phyloP scores from a whole-genome alignment of 1,140 invertebrate genomes.

The Cotesia chilonis region DNA sequence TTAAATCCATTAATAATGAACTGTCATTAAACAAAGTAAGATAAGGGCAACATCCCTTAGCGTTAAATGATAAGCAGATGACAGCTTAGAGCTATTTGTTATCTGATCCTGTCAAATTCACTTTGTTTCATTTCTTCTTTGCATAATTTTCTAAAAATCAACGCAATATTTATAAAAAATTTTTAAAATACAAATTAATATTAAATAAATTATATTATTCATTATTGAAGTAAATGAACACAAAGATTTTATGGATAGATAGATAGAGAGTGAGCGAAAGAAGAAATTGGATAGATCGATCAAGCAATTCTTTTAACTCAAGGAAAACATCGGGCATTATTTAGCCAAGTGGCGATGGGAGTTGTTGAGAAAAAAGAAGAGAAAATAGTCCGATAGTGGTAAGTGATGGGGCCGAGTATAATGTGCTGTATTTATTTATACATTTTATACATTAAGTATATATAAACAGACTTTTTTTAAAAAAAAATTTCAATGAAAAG shows the following conservation, averaged over 20 bases:
- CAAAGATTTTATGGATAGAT: neutral
- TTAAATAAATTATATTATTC: no score
- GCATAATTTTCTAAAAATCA: no score
- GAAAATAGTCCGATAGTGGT: conserved; percentile 53
- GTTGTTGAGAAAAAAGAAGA: conserved; percentile 12
- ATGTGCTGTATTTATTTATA: conserved; percentile 64
- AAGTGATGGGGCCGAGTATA: conserved; percentile 60
- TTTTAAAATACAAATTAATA: no score
- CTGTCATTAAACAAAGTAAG: conserved; percentile 22
- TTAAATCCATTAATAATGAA: neutral
- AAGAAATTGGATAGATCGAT: neutral
- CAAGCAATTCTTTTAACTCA: conserved; percentile 35
- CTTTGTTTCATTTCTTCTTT: no score
- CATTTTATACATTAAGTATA: conserved; percentile 27
- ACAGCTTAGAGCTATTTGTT: no score
- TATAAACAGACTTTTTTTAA: neutral
- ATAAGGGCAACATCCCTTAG: neutral
- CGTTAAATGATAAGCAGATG: neutral
- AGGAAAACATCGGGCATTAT: conserved; percentile 51
- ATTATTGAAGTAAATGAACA: no score
- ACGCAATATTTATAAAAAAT: no score
- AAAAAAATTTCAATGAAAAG: neutral
- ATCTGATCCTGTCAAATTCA: no score
- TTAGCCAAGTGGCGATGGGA: conserved; percentile 46
- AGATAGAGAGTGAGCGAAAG: neutral